Percentiles rank a stretch among this genome's conserved stretches.
phyloP scores from a whole-genome alignment of 2,888 invertebrate genomes.

The Geotrupes spiniger region DNA sequence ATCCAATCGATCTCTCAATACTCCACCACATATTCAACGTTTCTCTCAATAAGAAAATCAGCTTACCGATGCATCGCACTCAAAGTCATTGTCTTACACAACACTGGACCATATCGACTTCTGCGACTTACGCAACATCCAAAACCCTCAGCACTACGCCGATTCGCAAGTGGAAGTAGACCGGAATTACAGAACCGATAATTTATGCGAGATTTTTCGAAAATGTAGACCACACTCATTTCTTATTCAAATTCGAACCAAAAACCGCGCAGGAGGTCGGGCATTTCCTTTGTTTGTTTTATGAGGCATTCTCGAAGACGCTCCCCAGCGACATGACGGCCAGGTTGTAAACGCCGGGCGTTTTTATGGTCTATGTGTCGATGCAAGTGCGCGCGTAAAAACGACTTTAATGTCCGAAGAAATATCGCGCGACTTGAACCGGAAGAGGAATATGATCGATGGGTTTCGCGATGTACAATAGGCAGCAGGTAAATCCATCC shows the following conservation, averaged over 20 bases:
- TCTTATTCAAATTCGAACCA: constrained; percentile 4
- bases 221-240: constrained; percentile 10
- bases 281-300: constrained; percentile 11
- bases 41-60: too few relatives aligned
- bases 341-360: constrained; percentile 1
- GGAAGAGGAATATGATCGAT: constrained; percentile 35
- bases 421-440: constrained; percentile 18
- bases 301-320: neutral
- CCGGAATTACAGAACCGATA: constrained; percentile 9
- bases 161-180: too few relatives aligned
- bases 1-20: too few relatives aligned
- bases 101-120: too few relatives aligned
- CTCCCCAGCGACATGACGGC: neutral
- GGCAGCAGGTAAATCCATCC: constrained; percentile 38
- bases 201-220: constrained; percentile 18
- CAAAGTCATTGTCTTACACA: too few relatives aligned
- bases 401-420: constrained; percentile 15
- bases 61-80: too few relatives aligned
- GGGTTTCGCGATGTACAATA: constrained; percentile 39
- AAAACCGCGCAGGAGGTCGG: constrained; percentile 10
- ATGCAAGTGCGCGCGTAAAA: constrained; percentile 2
- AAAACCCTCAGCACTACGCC: too few relatives aligned
- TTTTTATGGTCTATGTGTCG: neutral
- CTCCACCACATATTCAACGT: too few relatives aligned
- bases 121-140: too few relatives aligned